phyloP scores from a whole-genome alignment of 1,140 invertebrate genomes.

The Acyrthosiphon pisum region DNA sequence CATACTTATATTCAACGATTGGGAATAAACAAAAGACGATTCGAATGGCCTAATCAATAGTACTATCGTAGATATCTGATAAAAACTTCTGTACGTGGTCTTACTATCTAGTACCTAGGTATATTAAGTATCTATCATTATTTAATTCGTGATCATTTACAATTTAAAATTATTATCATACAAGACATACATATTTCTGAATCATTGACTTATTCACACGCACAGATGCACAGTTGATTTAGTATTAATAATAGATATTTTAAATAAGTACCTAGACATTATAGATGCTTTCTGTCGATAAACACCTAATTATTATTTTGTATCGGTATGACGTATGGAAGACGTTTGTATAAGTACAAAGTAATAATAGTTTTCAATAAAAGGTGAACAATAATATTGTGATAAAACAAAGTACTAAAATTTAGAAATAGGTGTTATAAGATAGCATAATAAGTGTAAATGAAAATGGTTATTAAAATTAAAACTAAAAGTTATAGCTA shows the following conservation, averaged over 20 bases:
- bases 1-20: background rate
- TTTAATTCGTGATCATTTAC: background rate
- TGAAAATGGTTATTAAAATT: no score
- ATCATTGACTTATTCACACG: background rate
- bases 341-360: no score
- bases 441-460: no score
- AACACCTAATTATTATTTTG: no score
- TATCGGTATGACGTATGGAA: no score
- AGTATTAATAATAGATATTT: background rate
- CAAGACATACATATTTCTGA: background rate
- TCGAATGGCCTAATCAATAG: background rate
- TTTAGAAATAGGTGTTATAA: no score
- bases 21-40: background rate
- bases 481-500: no score
- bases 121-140: background rate
- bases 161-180: background rate
- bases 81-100: background rate
- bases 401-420: no score
- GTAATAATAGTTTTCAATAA: no score
- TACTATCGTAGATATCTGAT: background rate
- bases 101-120: background rate
- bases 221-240: background rate
- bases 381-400: no score
- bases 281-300: no score
- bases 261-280: no score